These are phyloP conservation scores for Anagyrus pseudococci DNA, from an alignment of 2,888 invertebrate genomes.

Conservation along the genomic window DNA sequence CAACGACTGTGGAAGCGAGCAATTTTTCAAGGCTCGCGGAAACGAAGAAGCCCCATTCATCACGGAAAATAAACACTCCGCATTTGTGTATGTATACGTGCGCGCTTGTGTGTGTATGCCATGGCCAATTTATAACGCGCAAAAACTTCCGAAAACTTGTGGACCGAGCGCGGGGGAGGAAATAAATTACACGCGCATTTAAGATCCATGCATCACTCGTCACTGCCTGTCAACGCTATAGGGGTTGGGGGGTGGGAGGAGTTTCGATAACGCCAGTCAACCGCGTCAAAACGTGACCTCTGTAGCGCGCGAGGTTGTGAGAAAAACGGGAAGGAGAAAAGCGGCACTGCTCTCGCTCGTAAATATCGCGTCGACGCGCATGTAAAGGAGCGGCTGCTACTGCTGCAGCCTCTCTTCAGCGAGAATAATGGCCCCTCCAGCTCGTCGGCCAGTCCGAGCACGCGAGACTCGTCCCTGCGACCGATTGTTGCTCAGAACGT, in stretches of 20 bases:
- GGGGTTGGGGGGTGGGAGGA: too few relatives aligned
- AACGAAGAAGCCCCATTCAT: too few relatives aligned
- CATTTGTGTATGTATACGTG: too few relatives aligned
- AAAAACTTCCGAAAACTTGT: too few relatives aligned
- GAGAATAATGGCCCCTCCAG: slow-evolving; percentile 1
- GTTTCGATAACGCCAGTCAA: slow-evolving; percentile 10
- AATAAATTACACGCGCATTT: not conserved
- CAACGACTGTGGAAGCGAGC: too few relatives aligned
- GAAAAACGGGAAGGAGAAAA: not conserved
- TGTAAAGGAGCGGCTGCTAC: too few relatives aligned
- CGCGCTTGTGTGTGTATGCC: too few relatives aligned
- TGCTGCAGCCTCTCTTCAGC: not conserved
- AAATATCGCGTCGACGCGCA: slow-evolving; percentile 10
- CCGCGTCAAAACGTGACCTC: slow-evolving; percentile 6
- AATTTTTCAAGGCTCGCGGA: too few relatives aligned
- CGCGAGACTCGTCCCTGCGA: slow-evolving; percentile 19
- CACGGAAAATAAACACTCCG: too few relatives aligned
- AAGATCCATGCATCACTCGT: not conserved
- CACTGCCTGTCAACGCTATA: not conserved
- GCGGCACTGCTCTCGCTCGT: slow-evolving; percentile 7
- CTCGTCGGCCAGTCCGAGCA: slow-evolving; percentile 26
- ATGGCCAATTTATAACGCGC: too few relatives aligned
- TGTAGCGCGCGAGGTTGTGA: not conserved
- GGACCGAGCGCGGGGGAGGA: not conserved
- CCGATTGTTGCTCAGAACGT: slow-evolving; percentile 24